Evolutionary conservation across 1,140 invertebrate genomes (phyloP).

Genomic region (Papilio dardanus): DNA sequence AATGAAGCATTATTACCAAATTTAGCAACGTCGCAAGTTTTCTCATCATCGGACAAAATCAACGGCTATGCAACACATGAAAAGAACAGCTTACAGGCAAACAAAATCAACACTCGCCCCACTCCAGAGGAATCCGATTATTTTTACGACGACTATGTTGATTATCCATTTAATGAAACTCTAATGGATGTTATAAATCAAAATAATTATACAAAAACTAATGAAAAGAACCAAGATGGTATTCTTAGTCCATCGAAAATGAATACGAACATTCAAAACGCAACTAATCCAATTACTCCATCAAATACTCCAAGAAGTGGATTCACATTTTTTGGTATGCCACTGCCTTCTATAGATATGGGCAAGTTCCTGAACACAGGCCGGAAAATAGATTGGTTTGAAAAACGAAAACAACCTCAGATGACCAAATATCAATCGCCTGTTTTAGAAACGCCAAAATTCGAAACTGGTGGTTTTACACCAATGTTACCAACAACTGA

Average conservation of each 20-base stretch:
- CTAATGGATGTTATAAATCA: slow-evolving; percentile 68
- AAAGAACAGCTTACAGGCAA: slow-evolving; percentile 67
- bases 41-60: slow-evolving; percentile 81
- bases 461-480: slow-evolving; percentile 88
- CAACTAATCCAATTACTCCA: slow-evolving; percentile 59
- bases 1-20: slow-evolving; percentile 83
- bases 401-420: slow-evolving; percentile 66
- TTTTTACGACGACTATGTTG: slow-evolving; percentile 91
- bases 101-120: slow-evolving; percentile 80
- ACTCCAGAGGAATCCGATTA: slow-evolving; percentile 89
- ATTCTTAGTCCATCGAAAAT: slow-evolving; percentile 84
- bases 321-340: slow-evolving; percentile 93
- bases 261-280: slow-evolving; percentile 85
- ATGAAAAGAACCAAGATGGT: slow-evolving; percentile 77
- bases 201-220: slow-evolving; percentile 57
- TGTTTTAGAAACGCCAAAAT: slow-evolving; percentile 84
- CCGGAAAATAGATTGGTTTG: slow-evolving; percentile 74
- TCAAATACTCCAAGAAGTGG: slow-evolving; percentile 76
- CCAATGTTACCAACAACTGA: slow-evolving; percentile 86
- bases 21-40: slow-evolving; percentile 80
- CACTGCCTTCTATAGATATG: slow-evolving; percentile 88
- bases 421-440: slow-evolving; percentile 76
- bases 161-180: slow-evolving; percentile 86
- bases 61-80: slow-evolving; percentile 74
- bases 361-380: slow-evolving; percentile 84